Evolutionary conservation across 2,113 vertebrate genomes (phyloP).

Genomic region (Pollachius pollachius): DNA sequence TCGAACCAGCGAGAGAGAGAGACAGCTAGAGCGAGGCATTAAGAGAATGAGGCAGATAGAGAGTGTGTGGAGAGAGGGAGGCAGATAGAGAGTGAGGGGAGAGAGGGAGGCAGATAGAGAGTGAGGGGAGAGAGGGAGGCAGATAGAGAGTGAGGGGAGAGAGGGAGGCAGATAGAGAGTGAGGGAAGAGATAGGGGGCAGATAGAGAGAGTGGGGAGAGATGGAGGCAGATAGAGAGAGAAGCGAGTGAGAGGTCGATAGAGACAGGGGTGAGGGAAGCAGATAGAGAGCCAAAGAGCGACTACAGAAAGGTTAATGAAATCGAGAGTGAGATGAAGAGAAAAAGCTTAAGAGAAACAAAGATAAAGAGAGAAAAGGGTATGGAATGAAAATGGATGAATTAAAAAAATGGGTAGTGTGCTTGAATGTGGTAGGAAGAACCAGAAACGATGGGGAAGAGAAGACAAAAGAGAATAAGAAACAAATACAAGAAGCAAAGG

Average conservation of each 20-base stretch:
- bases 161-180: neutral
- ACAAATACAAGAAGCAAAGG: no score
- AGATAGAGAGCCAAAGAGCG: slow-evolving; percentile 12
- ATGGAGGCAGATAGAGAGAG: neutral
- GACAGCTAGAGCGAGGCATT: neutral
- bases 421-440: no score
- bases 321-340: neutral
- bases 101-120: neutral
- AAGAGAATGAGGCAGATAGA: slow-evolving; percentile 16
- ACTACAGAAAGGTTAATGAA: neutral
- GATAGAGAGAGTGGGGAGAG: slow-evolving; percentile 38
- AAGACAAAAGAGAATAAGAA: no score
- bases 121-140: slow-evolving; percentile 17
- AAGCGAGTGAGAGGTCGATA: neutral
- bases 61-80: slow-evolving; percentile 23
- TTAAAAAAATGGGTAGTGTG: no score
- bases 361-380: neutral
- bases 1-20: no score
- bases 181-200: neutral
- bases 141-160: slow-evolving; percentile 6
- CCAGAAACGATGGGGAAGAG: no score
- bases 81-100: neutral
- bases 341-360: neutral
- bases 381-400: no score
- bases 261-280: neutral